Evolutionary conservation across 2,113 vertebrate genomes (phyloP).

Genomic region (Pogonocichla stellata): DNA sequence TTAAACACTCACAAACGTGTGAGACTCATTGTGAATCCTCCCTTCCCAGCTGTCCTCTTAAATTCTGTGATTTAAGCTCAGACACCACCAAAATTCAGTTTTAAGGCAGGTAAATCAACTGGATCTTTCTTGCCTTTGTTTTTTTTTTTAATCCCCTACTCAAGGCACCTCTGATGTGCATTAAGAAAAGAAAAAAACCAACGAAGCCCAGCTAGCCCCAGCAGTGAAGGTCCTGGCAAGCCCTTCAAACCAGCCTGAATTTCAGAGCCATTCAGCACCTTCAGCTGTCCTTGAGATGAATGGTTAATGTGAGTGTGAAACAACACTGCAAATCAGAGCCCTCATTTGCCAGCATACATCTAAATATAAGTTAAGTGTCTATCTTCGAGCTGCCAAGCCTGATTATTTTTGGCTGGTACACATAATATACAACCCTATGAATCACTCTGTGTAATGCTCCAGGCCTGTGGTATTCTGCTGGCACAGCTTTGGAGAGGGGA

Average conservation of each 20-base stretch:
- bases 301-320: constrained; percentile 38
- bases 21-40: not conserved
- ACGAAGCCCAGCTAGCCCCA: not conserved
- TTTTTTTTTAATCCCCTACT: not conserved
- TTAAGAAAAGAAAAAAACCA: not conserved
- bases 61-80: not conserved
- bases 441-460: not conserved
- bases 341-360: constrained; percentile 55
- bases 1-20: accelerated
- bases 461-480: not conserved
- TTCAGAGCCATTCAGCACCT: constrained; percentile 63
- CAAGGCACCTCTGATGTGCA: not conserved
- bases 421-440: constrained; percentile 36
- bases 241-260: constrained; percentile 13
- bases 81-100: not conserved
- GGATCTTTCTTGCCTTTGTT: not conserved
- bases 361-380: constrained; percentile 62
- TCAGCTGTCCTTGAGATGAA: constrained; percentile 60
- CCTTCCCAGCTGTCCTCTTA: accelerated
- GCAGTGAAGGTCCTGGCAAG: not conserved
- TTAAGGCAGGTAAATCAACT: not conserved
- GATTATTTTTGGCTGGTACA: constrained; percentile 61
- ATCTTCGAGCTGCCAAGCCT: constrained; percentile 43
- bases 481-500: not conserved
- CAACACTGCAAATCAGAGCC: constrained; percentile 27